Evolutionary conservation across 2,888 invertebrate species (phyloP).

Genomic region (Eristalis intricaria): DNA sequence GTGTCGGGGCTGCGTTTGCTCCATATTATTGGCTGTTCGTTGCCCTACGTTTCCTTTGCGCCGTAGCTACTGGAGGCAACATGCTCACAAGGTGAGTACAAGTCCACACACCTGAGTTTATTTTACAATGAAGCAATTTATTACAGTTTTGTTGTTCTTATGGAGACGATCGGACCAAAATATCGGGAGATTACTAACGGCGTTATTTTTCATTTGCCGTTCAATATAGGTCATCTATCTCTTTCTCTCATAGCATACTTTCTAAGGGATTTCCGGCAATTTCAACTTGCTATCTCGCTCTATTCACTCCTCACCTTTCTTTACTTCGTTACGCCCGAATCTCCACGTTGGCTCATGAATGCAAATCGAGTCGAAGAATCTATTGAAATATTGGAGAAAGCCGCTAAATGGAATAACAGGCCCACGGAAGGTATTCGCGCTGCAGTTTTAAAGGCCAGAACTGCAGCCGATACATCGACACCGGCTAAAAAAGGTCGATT

Average conservation of each 20-base stretch:
- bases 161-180: constrained; percentile 84
- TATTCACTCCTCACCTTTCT: constrained; percentile 84
- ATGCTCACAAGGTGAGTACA: constrained; percentile 84
- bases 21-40: constrained; percentile 85
- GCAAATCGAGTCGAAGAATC: constrained; percentile 85
- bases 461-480: neutral
- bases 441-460: constrained; percentile 77
- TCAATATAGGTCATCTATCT: constrained; percentile 85
- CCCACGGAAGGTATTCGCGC: constrained; percentile 81
- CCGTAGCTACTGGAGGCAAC: constrained; percentile 88
- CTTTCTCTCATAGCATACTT: constrained; percentile 77
- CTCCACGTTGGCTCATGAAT: constrained; percentile 88
- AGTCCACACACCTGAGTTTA: neutral
- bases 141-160: constrained; percentile 84
- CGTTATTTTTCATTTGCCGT: constrained; percentile 79
- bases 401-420: constrained; percentile 83
- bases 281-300: constrained; percentile 85
- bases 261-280: constrained; percentile 84
- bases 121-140: neutral
- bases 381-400: constrained; percentile 83
- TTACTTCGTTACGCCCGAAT: constrained; percentile 88
- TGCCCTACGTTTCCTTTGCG: constrained; percentile 86
- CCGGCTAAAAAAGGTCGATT: constrained; percentile 82
- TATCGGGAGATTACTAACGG: constrained; percentile 4
- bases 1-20: constrained; percentile 86